Evolutionary conservation across 1,140 invertebrate genomes (phyloP).

Genomic region (Brachionus paranguensis): DNA sequence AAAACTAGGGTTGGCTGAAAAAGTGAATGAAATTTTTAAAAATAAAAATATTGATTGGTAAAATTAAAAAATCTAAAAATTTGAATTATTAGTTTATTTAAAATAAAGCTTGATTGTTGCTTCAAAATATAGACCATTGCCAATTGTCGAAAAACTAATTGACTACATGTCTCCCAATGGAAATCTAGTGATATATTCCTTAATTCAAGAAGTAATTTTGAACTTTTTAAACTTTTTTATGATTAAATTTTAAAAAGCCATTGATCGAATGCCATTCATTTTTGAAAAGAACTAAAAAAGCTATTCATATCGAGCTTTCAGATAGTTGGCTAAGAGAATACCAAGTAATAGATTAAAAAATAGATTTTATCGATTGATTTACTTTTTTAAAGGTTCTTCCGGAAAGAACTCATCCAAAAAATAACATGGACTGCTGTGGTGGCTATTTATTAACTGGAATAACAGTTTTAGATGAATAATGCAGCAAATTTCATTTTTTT

Average conservation of each 20-base stretch:
- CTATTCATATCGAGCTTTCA: constrained; percentile 69
- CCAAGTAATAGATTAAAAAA: constrained; percentile 59
- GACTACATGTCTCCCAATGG: constrained; percentile 69
- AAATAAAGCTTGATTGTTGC: constrained; percentile 65
- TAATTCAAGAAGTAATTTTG: constrained; percentile 63
- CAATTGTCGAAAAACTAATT: constrained; percentile 68
- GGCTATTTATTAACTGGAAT: constrained; percentile 70
- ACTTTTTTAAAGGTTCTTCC: constrained; percentile 61
- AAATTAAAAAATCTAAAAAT: neutral
- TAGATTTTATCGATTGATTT: neutral
- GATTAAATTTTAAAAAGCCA: constrained; percentile 55
- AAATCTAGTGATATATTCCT: constrained; percentile 75
- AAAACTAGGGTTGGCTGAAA: constrained; percentile 40
- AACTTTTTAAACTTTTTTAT: neutral
- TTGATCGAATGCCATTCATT: constrained; percentile 71
- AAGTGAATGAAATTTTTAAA: constrained; percentile 43
- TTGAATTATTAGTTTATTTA: neutral
- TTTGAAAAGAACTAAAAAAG: constrained; percentile 64
- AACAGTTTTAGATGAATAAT: constrained; percentile 44
- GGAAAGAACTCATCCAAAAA: constrained; percentile 74
- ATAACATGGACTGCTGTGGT: constrained; percentile 68
- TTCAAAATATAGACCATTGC: constrained; percentile 74
- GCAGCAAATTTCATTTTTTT: too few species aligned
- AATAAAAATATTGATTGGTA: constrained; percentile 63
- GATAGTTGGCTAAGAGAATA: constrained; percentile 81